Evolutionary conservation across 2,113 vertebrate species (phyloP).

Genomic region (Colius striatus): DNA sequence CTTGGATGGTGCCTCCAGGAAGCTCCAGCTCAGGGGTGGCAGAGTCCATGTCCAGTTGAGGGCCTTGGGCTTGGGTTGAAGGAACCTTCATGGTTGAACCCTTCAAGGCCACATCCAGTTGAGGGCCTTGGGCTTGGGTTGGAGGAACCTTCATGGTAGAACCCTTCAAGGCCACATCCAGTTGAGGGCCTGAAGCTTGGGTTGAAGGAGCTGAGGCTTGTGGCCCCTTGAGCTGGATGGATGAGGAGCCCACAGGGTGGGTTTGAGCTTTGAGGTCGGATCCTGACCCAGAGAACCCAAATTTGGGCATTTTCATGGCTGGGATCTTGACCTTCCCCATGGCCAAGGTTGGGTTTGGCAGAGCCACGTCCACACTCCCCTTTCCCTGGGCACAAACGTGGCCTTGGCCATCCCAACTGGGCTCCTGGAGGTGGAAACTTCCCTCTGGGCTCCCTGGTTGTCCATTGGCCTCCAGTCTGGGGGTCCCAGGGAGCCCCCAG

Average conservation of each 20-base stretch:
- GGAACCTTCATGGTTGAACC: not conserved
- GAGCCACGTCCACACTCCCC: rapidly evolving
- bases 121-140: not conserved
- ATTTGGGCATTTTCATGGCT: conserved; percentile 67
- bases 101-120: not conserved
- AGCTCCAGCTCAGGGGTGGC: not conserved
- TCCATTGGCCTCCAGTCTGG: not conserved
- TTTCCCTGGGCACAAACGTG: not conserved
- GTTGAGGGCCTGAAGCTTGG: not conserved
- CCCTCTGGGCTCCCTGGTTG: not conserved
- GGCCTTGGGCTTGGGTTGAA: not conserved
- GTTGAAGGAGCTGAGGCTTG: not conserved
- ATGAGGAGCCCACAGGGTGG: not conserved
- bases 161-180: not conserved
- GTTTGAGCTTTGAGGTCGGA: not conserved
- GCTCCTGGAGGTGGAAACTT: not conserved
- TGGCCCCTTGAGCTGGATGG: not conserved
- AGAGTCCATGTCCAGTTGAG: no score
- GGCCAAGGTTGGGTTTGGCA: not conserved
- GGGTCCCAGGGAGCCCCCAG: no score
- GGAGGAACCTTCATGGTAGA: not conserved
- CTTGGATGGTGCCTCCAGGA: not conserved
- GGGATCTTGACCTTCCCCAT: conserved; percentile 70
- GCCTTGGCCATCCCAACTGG: not conserved
- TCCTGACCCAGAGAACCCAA: not conserved